Conservation (phyloP, 1,140 invertebrate species). For the Ditylenchus dipsaci region DNA sequence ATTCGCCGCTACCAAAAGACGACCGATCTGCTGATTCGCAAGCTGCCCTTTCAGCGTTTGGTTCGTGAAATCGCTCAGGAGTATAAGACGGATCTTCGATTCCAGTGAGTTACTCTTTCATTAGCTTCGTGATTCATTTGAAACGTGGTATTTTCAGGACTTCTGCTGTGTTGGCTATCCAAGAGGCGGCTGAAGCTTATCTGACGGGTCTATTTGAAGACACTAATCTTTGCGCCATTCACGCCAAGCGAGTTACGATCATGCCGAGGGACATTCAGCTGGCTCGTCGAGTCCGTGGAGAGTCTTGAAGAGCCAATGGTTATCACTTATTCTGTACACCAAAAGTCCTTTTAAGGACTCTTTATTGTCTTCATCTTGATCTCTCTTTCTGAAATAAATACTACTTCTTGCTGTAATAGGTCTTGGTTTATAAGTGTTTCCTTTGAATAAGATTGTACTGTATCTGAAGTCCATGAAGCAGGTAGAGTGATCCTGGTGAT, state of each 20-base stretch:
- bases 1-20: constrained; percentile 67
- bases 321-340: too few relatives aligned
- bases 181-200: constrained; percentile 58
- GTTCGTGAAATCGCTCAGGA: constrained; percentile 73
- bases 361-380: too few relatives aligned
- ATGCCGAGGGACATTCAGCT: constrained; percentile 57
- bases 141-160: constrained; percentile 60
- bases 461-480: too few relatives aligned
- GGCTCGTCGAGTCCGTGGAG: constrained; percentile 52
- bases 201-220: constrained; percentile 59
- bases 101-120: not conserved
- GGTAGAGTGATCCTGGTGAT: too few relatives aligned
- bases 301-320: too few relatives aligned
- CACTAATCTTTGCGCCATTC: constrained; percentile 57
- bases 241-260: constrained; percentile 58
- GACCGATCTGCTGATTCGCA: constrained; percentile 70
- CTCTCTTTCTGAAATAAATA: too few relatives aligned
- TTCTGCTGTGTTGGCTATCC: constrained; percentile 68
- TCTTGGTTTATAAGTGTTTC: too few relatives aligned
- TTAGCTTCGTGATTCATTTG: constrained; percentile 64
- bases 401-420: too few relatives aligned
- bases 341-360: too few relatives aligned
- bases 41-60: constrained; percentile 61
- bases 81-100: constrained; percentile 70
- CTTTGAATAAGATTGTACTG: too few relatives aligned